Percentiles rank a stretch among this genome's conserved stretches.
Evolutionary conservation across 1,140 invertebrate genomes (phyloP).

Genomic region (Platyura marginata): DNA sequence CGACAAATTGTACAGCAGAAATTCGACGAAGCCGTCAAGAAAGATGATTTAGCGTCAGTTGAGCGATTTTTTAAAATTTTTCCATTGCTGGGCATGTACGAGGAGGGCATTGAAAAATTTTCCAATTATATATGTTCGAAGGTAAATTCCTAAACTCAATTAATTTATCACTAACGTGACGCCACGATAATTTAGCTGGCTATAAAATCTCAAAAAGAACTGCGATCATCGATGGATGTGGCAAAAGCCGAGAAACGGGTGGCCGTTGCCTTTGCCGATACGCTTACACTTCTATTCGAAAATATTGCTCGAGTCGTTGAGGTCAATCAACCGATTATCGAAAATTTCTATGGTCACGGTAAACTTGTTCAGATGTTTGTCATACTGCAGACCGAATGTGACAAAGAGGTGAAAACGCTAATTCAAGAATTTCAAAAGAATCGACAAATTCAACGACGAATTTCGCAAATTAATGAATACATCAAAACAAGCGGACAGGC

Average conservation of each 20-base stretch:
- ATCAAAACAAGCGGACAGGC: slow-evolving; percentile 21
- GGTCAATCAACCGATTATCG: slow-evolving; percentile 81
- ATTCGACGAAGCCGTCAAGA: slow-evolving; percentile 82
- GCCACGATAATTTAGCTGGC: no score
- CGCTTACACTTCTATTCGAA: slow-evolving; percentile 71
- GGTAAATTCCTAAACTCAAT: slow-evolving; percentile 23
- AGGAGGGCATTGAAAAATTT: slow-evolving; percentile 80
- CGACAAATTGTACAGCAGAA: slow-evolving; percentile 53
- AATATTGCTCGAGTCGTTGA: slow-evolving; percentile 75
- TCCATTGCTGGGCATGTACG: slow-evolving; percentile 80
- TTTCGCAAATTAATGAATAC: slow-evolving; percentile 39
- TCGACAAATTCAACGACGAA: slow-evolving; percentile 46
- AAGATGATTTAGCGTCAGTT: slow-evolving; percentile 76
- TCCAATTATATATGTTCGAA: slow-evolving; percentile 78
- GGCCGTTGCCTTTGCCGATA: slow-evolving; percentile 64
- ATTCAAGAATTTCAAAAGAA: slow-evolving; percentile 60
- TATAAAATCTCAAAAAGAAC: slow-evolving; percentile 52
- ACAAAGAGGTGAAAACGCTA: slow-evolving; percentile 49
- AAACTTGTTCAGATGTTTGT: slow-evolving; percentile 48
- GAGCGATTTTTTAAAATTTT: slow-evolving; percentile 99
- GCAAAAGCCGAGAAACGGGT: slow-evolving; percentile 48
- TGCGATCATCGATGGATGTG: slow-evolving; percentile 39
- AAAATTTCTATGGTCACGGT: slow-evolving; percentile 84
- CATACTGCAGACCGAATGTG: slow-evolving; percentile 74
- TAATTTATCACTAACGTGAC: slow-evolving; percentile 10